A percentile compares a stretch with the other conserved stretches of the same genome.
Conservation (phyloP, 2,113 vertebrate genomes). For the Scatophagus argus region DNA sequence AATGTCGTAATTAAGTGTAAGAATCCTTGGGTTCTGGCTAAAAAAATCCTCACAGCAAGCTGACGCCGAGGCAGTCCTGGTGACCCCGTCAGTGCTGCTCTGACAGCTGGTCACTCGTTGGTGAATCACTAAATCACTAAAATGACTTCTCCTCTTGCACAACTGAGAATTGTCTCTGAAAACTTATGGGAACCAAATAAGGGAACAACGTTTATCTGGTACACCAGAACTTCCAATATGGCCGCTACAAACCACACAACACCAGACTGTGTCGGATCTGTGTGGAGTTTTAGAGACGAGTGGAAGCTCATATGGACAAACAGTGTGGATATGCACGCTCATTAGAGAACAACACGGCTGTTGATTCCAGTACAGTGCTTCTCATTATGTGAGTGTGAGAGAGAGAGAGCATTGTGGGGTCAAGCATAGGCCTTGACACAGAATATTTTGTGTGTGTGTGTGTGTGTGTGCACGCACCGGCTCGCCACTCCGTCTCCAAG, state of each 20-base stretch:
- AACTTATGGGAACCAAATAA: not conserved
- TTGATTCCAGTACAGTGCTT: conserved; percentile 21
- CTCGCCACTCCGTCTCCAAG: conserved; percentile 42
- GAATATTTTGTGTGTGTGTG: conserved; percentile 9
- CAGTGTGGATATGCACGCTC: not conserved
- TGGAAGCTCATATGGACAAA: not conserved
- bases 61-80: too few relatives aligned
- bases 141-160: not conserved
- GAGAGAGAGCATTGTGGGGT: conserved; percentile 7
- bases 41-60: too few relatives aligned
- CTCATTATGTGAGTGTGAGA: not conserved
- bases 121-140: too few relatives aligned
- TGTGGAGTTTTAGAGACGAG: not conserved
- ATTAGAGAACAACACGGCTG: conserved; percentile 20
- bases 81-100: not conserved
- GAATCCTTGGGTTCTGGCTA: too few relatives aligned
- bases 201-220: not conserved
- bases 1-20: too few relatives aligned
- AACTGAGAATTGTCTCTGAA: not conserved
- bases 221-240: not conserved
- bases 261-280: not conserved
- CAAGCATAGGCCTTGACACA: not conserved
- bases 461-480: conserved; percentile 24
- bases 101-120: too few relatives aligned
- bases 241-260: not conserved